These are phyloP conservation scores for Thera britannica DNA, from an alignment of 2,888 invertebrate genomes.

Conservation along the genomic window DNA sequence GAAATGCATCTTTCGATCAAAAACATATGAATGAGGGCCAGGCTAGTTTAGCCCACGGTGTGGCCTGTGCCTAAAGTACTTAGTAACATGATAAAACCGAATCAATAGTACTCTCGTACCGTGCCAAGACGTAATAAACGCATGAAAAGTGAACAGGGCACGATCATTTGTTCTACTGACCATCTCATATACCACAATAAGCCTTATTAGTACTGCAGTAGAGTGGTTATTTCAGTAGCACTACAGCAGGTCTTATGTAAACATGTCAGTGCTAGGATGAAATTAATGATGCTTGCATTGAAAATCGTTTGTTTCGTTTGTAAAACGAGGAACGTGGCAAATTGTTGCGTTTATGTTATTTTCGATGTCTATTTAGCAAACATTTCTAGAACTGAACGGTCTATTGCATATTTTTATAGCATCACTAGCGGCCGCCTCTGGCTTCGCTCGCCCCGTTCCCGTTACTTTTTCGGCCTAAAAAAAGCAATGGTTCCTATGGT, in stretches of 20 bases:
- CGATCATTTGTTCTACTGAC: conserved; percentile 64
- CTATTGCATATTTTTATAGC: too few relatives aligned
- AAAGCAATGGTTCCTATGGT: too few relatives aligned
- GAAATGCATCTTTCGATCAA: too few relatives aligned
- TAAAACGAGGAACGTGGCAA: conserved; percentile 57
- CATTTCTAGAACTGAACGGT: too few relatives aligned
- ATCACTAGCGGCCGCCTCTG: too few relatives aligned
- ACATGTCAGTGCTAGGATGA: conserved; percentile 58
- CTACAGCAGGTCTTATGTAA: conserved; percentile 43
- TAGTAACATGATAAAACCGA: conserved; percentile 67
- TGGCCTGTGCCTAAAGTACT: conserved; percentile 56
- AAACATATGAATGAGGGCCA: too few relatives aligned
- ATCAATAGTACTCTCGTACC: conserved; percentile 74
- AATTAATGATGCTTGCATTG: conserved; percentile 73
- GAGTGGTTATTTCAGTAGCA: conserved; percentile 43
- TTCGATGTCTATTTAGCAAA: neutral
- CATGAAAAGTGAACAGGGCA: conserved; percentile 71
- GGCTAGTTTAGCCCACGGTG: neutral
- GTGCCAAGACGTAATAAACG: conserved; percentile 77
- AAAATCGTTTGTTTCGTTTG: conserved; percentile 72
- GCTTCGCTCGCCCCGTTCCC: too few relatives aligned
- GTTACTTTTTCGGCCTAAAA: too few relatives aligned
- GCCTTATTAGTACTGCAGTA: conserved; percentile 45
- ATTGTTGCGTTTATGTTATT: conserved; percentile 41
- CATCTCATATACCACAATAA: conserved; percentile 37